phyloP scores from a whole-genome alignment of 2,888 invertebrate species.

The Sussaba pulchella region DNA sequence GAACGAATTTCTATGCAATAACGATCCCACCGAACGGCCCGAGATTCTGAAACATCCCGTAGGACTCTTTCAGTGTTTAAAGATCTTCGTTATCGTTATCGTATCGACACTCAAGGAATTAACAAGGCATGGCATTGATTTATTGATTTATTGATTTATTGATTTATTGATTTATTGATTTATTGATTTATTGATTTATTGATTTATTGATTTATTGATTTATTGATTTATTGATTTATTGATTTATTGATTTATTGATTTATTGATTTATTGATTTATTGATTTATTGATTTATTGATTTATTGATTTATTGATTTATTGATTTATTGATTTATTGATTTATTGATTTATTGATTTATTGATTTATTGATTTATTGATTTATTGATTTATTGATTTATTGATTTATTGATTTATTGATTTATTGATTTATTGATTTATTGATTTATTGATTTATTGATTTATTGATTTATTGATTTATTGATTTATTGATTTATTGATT shows the following conservation, averaged over 20 bases:
- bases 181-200: neutral
- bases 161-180: neutral
- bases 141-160: neutral
- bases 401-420: neutral
- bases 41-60: conserved; percentile 87
- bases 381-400: neutral
- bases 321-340: conserved; percentile 3
- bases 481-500: neutral
- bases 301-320: neutral
- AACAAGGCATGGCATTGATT: conserved; percentile 82
- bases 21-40: conserved; percentile 91
- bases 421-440: neutral
- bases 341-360: neutral
- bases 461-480: conserved; percentile 2
- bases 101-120: conserved; percentile 88
- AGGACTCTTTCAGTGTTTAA: conserved; percentile 87
- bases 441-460: neutral
- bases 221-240: neutral
- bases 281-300: neutral
- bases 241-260: neutral
- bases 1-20: conserved; percentile 92
- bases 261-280: conserved; percentile 1
- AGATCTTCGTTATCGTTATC: conserved; percentile 88
- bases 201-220: conserved; percentile 3
- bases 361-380: neutral